Evolutionary conservation across 2,888 invertebrate genomes (phyloP).

Genomic region (Unio delphinus): DNA sequence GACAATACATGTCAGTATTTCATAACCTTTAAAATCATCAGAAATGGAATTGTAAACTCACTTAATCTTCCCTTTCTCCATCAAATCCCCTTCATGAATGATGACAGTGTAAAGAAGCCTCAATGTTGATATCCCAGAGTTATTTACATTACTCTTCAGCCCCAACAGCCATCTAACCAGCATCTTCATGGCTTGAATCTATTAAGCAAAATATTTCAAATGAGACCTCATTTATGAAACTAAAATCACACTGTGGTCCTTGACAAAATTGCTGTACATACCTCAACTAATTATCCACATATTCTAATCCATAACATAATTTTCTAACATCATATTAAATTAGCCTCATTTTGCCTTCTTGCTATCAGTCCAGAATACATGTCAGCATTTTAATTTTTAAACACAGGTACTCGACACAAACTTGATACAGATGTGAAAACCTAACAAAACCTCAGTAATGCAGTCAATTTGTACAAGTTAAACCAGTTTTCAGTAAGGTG

Average conservation of each 20-base stretch:
- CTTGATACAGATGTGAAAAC: no score
- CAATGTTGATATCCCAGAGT: constrained; percentile 78
- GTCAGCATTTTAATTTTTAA: no score
- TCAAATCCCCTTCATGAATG: constrained; percentile 89
- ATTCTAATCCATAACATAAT: background rate
- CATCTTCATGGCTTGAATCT: constrained; percentile 90
- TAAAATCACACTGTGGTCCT: no score
- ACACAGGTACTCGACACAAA: no score
- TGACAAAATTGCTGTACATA: no score
- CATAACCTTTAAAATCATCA: background rate
- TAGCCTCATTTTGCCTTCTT: no score
- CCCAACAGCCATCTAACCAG: constrained; percentile 97
- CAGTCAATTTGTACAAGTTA: no score
- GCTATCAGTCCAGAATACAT: no score
- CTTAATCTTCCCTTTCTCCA: constrained; percentile 75
- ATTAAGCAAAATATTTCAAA: constrained; percentile 18
- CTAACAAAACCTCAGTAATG: no score
- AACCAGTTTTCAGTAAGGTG: no score
- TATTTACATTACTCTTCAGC: constrained; percentile 76
- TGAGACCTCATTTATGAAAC: background rate
- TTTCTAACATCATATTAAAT: background rate
- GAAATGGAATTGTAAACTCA: constrained; percentile 49
- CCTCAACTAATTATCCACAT: no score
- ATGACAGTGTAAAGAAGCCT: constrained; percentile 95
- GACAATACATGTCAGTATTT: background rate